Evolutionary conservation across 2,113 vertebrate genomes (phyloP).

Genomic region (Takifugu bimaculatus): DNA sequence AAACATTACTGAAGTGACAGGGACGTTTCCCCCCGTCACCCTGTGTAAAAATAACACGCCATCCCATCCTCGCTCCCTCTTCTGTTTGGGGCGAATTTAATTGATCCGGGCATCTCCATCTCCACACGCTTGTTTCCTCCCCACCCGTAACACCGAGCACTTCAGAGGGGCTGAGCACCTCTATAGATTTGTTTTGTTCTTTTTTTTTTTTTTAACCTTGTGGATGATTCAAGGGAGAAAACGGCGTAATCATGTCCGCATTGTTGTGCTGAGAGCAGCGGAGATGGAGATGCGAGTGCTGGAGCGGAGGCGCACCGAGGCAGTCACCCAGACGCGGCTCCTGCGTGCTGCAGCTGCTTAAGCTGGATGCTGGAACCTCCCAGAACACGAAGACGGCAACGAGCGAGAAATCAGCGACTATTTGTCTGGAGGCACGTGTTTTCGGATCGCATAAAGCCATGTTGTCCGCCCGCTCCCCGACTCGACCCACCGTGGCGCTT

Average conservation of each 20-base stretch:
- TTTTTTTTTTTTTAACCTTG: neutral
- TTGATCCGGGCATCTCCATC: constrained; percentile 50
- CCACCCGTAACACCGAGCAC: neutral
- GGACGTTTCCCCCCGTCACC: constrained; percentile 40
- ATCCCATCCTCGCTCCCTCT: constrained; percentile 45
- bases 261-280: constrained; percentile 49
- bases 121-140: constrained; percentile 12
- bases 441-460: constrained; percentile 32
- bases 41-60: constrained; percentile 41
- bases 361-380: constrained; percentile 6
- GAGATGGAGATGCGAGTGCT: constrained; percentile 40
- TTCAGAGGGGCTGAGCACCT: neutral
- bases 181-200: neutral
- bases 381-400: constrained; percentile 18
- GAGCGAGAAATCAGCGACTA: constrained; percentile 13
- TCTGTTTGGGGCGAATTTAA: constrained; percentile 49
- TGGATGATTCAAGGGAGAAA: neutral
- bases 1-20: constrained; percentile 12
- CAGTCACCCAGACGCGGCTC: constrained; percentile 35
- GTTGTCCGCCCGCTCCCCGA: constrained; percentile 20
- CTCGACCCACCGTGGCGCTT: constrained; percentile 8
- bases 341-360: constrained; percentile 53
- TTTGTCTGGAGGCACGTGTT: constrained; percentile 43
- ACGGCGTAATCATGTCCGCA: constrained; percentile 35
- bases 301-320: constrained; percentile 52